Base-by-base conservation (phyloP, 2,113 vertebrate genomes). In the Mixornis gularis region DNA sequence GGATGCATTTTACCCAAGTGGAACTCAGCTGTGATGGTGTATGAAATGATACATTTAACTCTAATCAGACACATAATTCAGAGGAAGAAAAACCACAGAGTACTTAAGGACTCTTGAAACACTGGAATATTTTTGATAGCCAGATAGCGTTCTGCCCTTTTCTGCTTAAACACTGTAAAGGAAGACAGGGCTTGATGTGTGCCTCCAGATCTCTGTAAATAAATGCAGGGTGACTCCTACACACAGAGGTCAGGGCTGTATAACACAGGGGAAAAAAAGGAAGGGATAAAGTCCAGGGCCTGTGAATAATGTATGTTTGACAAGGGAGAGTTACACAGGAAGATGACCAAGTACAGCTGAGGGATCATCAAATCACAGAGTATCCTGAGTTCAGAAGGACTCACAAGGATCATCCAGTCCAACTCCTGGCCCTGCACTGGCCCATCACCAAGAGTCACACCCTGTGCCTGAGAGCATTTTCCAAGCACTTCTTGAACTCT, bases 31-130 rank as follows among this genome's bases (percentile, higher is more conserved):
- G 84, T 69, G 85, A 32, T 43, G n/a, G 22, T 69, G 72, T 83
- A 64, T 41, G 63, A 89, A 94, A 76, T 68, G 25, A 89, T 43
- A 79, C 43, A 49, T 79, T 96, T 95, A 96, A 51, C 64, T 55
- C 64, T 93, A 94, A 93, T 59, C 63, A 91, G 80, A 70, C 2
- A 5, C 22, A 6, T 24, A 79, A 76, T 5, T 83, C 48, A 11
- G 24, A 58, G 51, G 36, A 89, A 70, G 43, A 29, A 89, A 85
- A 70, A 1, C 10, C 48, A 43, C 9, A 0, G 27, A 17, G 34
- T 53, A 79, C 22, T 76, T 53, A 1, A 36, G 32, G 26, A 18
- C 11, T 59, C 49, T 59, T 17, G 24, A 32, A 60, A 15, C n/a
- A 32, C 30, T 38, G 17, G 27, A 49, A 9, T 24, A 44, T 79